Percentiles rank a stretch among this genome's conserved stretches.
Evolutionary conservation across 2,797 vertebrate genomes (phyloP).

Genomic region (Loris lydekkerianus): DNA sequence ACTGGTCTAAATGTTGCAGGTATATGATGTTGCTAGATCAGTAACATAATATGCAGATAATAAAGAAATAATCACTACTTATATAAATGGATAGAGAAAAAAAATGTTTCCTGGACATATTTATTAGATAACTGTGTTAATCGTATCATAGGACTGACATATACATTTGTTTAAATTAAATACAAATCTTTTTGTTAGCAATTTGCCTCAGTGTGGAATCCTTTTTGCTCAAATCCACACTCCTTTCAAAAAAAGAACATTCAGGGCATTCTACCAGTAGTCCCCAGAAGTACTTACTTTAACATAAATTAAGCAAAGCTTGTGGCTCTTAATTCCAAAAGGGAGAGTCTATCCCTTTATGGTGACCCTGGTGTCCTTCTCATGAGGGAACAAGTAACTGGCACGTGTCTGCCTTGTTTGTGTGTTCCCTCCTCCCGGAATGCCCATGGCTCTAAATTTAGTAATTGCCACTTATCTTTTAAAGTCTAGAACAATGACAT

Average conservation of each 20-base stretch:
- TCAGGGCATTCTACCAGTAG: background rate
- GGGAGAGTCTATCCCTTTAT: background rate
- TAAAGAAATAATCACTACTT: conserved; percentile 17
- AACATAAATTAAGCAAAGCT: background rate
- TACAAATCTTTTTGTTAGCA: background rate
- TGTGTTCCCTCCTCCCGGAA: background rate
- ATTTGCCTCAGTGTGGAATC: background rate
- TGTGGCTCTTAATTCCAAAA: background rate
- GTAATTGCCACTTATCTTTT: background rate
- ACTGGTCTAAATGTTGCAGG: background rate
- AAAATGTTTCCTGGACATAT: background rate
- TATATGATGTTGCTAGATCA: background rate
- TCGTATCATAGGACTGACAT: conserved; percentile 3
- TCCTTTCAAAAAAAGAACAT: background rate
- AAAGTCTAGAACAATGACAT: background rate
- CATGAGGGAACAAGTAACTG: background rate
- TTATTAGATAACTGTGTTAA: background rate
- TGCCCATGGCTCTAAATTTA: background rate
- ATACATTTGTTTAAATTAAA: conserved; percentile 34
- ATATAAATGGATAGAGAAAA: background rate
- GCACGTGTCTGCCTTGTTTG: background rate
- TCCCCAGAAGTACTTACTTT: conserved; percentile 17
- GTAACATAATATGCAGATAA: background rate
- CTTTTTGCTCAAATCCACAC: background rate
- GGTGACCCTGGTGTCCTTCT: background rate